Percentiles rank a stretch among this genome's conserved stretches.
These are phyloP conservation scores for Chloromyia formosa DNA, from an alignment of 2,888 invertebrate genomes.

Conservation along the genomic window DNA sequence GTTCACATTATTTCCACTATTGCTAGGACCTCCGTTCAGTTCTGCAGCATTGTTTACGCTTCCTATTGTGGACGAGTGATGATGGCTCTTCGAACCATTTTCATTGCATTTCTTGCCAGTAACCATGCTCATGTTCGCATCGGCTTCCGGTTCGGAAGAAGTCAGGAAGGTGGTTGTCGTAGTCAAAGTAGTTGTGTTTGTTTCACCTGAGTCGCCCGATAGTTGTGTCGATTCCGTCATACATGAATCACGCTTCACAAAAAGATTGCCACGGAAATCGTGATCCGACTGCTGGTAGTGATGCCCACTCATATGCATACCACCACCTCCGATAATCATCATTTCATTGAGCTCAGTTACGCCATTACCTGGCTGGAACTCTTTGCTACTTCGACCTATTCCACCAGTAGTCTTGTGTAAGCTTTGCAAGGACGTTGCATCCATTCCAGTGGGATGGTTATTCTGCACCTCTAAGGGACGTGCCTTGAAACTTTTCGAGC, in stretches of 20 bases:
- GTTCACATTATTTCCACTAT: slow-evolving; percentile 24
- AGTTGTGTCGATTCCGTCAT: slow-evolving; percentile 62
- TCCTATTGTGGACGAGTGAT: not conserved
- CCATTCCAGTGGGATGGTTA: slow-evolving; percentile 12
- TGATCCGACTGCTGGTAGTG: slow-evolving; percentile 40
- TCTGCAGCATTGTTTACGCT: not conserved
- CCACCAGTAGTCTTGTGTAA: not conserved
- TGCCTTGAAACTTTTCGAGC: slow-evolving; percentile 45
- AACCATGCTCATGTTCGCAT: not conserved
- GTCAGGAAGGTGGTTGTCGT: slow-evolving; percentile 61
- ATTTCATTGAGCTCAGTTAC: slow-evolving; percentile 38
- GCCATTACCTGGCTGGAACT: not conserved
- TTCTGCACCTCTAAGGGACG: slow-evolving; percentile 29
- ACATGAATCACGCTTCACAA: slow-evolving; percentile 61
- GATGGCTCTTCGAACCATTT: not conserved
- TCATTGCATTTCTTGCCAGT: not conserved
- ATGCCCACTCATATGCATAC: not conserved
- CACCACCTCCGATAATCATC: slow-evolving; percentile 17
- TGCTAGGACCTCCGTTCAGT: slow-evolving; percentile 31
- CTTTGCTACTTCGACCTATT: not conserved
- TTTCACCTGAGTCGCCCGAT: slow-evolving; percentile 60
- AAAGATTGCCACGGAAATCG: slow-evolving; percentile 49
- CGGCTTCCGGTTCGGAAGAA: slow-evolving; percentile 48
- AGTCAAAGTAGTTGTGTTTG: slow-evolving; percentile 57
- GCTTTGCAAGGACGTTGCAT: slow-evolving; percentile 9